Percentiles rank a stretch among this genome's conserved stretches.
Conservation (phyloP, 2,797 vertebrate genomes). For the Hyperoplus lanceolatus region DNA sequence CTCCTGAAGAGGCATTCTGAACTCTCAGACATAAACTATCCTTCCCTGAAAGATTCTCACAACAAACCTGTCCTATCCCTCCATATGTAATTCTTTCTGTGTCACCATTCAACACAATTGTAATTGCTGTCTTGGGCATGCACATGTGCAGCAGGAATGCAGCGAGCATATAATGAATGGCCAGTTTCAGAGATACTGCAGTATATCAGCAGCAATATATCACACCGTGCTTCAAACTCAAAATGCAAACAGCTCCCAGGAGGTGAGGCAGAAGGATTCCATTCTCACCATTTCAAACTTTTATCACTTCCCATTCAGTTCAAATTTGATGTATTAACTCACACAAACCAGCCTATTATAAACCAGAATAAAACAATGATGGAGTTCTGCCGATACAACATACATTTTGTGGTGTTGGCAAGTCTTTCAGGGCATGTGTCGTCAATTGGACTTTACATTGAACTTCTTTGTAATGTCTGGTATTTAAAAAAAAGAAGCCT, state of each 20-base stretch:
- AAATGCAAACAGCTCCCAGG: slow-evolving; percentile 35
- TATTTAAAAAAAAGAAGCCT: slow-evolving; percentile 17
- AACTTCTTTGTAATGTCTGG: slow-evolving; percentile 21
- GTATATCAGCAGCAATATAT: slow-evolving; percentile 51
- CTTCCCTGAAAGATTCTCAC: slow-evolving; percentile 10
- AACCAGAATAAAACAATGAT: slow-evolving; percentile 27
- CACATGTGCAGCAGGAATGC: slow-evolving; percentile 45
- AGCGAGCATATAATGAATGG: slow-evolving; percentile 50
- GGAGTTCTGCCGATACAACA: slow-evolving; percentile 16
- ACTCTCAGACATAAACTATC: slow-evolving; percentile 43
- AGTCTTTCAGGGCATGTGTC: slow-evolving; percentile 36
- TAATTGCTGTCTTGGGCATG: slow-evolving; percentile 46
- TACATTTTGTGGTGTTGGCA: slow-evolving; percentile 14
- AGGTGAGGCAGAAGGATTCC: slow-evolving; percentile 18
- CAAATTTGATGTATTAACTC: slow-evolving; percentile 7
- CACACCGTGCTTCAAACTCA: slow-evolving; percentile 22
- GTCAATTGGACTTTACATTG: slow-evolving; percentile 6
- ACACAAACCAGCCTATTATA: slow-evolving; percentile 4
- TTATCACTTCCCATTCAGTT: slow-evolving; percentile 15
- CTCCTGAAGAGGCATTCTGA: slow-evolving; percentile 45
- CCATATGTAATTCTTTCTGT: slow-evolving; percentile 29
- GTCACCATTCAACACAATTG: slow-evolving; percentile 34
- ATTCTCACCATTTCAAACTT: slow-evolving; percentile 29
- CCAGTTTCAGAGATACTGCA: slow-evolving; percentile 32
- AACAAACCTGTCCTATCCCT: slow-evolving; percentile 4